Evolutionary conservation across 1,140 invertebrate genomes (phyloP).

Genomic region (Platorchestia sp.): DNA sequence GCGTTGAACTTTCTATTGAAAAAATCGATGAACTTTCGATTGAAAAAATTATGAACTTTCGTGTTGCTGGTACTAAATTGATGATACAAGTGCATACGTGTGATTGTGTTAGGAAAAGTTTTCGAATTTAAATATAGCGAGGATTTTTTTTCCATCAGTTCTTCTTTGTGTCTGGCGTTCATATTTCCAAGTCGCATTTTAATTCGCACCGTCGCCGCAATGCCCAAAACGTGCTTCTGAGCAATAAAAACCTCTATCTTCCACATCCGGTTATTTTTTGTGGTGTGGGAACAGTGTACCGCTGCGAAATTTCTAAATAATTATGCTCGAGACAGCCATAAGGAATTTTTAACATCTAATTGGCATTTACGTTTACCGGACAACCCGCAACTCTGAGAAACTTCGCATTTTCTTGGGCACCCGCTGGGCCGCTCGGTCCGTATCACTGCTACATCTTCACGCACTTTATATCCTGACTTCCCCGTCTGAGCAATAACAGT

Average conservation of each 20-base stretch:
- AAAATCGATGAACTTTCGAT: too few species aligned
- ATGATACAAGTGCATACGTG: too few species aligned
- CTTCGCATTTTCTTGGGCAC: background rate
- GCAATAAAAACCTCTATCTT: background rate
- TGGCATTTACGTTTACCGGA: background rate
- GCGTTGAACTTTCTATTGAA: background rate
- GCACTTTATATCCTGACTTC: constrained; percentile 11
- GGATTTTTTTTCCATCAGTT: too few species aligned
- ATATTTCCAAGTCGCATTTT: too few species aligned
- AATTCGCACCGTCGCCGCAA: too few species aligned
- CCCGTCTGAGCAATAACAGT: background rate
- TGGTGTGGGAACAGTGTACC: background rate
- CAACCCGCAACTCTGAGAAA: background rate
- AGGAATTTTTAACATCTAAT: background rate
- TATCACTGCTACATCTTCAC: constrained; percentile 20
- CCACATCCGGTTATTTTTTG: background rate
- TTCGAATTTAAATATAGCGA: too few species aligned
- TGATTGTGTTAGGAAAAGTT: too few species aligned
- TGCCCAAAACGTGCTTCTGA: background rate
- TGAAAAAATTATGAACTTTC: too few species aligned
- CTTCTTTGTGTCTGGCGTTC: too few species aligned
- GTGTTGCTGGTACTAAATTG: too few species aligned
- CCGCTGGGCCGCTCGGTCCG: background rate
- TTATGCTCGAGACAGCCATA: background rate
- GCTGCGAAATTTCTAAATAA: background rate